A percentile compares a stretch with the other conserved stretches of the same genome.
Evolutionary conservation across 2,797 vertebrate genomes (phyloP).

Genomic region (Novumbra hubbsi): DNA sequence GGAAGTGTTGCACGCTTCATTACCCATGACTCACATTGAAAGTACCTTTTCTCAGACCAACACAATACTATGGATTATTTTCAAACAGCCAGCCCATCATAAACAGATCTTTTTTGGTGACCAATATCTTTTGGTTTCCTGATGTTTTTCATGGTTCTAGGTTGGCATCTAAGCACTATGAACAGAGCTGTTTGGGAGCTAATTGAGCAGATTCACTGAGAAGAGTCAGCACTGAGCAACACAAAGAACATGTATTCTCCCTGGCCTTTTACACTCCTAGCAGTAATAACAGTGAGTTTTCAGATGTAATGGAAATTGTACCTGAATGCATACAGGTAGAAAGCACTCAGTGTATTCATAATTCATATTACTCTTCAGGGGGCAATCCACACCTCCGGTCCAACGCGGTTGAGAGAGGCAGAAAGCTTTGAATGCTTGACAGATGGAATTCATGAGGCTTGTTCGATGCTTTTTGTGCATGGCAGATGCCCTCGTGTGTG

Average conservation of each 20-base stretch:
- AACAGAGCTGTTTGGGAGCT: no score
- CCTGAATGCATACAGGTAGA: not conserved
- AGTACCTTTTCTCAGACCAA: not conserved
- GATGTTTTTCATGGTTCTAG: no score
- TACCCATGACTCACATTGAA: not conserved
- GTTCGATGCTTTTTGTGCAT: not conserved
- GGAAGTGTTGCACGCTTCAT: not conserved
- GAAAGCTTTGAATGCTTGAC: conserved; percentile 8
- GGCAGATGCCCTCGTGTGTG: not conserved
- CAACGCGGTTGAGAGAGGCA: not conserved
- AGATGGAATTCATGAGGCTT: conserved; percentile 6
- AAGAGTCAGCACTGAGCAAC: no score
- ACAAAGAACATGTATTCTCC: not conserved
- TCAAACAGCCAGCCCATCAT: no score
- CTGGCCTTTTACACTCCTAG: not conserved
- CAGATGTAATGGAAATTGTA: not conserved
- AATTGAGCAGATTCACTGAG: no score
- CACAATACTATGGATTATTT: not conserved
- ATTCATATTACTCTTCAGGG: not conserved
- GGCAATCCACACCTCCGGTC: not conserved
- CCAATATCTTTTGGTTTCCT: no score
- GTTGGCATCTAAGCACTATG: no score
- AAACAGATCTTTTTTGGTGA: no score
- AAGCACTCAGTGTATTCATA: not conserved
- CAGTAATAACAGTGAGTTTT: not conserved